Conservation (phyloP, 2,888 invertebrate species). For the Agriopis aurantiaria region DNA sequence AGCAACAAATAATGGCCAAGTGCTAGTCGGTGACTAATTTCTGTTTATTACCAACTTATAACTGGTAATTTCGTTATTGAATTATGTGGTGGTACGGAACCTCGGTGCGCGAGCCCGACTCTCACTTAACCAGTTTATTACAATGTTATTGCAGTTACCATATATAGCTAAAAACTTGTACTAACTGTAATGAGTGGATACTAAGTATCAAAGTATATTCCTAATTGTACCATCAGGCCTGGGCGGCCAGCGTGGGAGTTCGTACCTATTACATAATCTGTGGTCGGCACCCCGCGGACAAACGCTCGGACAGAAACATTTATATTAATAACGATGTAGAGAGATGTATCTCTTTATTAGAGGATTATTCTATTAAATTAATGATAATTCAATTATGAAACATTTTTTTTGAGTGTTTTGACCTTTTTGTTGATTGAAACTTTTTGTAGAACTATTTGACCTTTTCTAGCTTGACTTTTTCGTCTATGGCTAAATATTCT, state of each 20-base stretch:
- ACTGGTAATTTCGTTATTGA: too few species aligned
- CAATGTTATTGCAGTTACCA: too few species aligned
- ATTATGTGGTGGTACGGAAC: too few species aligned
- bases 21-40: too few species aligned
- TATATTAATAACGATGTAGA: conserved; percentile 75
- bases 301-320: conserved; percentile 70
- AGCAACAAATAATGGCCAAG: too few species aligned
- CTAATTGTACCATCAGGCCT: conserved; percentile 38
- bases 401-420: not conserved
- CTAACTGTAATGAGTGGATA: too few species aligned
- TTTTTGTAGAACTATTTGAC: conserved; percentile 3
- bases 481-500: not conserved
- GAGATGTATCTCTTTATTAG: conserved; percentile 36
- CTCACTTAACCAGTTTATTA: too few species aligned
- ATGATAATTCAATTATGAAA: conserved; percentile 9
- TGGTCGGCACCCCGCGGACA: conserved; percentile 61
- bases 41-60: too few species aligned
- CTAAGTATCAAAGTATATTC: not conserved
- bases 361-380: conserved; percentile 19
- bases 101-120: too few species aligned
- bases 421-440: not conserved
- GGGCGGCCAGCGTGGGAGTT: conserved; percentile 71
- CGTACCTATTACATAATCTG: conserved; percentile 26
- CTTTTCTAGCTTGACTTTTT: not conserved
- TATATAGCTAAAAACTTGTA: too few species aligned